Conservation (phyloP, 2,113 vertebrate species). For the Eidolon helvum region DNA sequence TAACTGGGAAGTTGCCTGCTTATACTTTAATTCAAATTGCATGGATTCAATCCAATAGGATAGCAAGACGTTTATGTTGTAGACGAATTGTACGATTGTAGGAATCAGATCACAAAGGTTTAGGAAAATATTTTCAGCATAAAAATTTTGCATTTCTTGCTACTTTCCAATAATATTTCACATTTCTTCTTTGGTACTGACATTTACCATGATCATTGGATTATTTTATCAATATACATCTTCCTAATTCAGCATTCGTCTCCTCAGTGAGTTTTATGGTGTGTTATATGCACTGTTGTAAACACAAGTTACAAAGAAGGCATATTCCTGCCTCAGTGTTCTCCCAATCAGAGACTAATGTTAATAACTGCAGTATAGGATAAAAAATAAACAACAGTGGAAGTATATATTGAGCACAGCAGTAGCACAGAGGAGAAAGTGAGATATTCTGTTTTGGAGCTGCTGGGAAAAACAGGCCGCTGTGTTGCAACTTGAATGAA, state of each 20-base stretch:
- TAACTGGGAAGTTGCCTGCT: not conserved
- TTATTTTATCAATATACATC: not conserved
- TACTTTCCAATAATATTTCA: not conserved
- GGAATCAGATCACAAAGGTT: not conserved
- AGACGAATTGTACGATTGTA: not conserved
- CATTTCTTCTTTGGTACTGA: not conserved
- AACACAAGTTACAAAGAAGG: not conserved
- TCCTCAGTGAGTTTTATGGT: not conserved
- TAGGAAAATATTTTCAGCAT: not conserved
- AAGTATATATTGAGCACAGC: rapidly evolving
- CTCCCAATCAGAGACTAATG: not conserved
- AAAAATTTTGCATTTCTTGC: not conserved
- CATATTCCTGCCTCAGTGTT: not conserved
- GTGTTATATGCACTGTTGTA: no score
- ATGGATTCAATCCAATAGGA: not conserved
- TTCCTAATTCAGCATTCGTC: not conserved
- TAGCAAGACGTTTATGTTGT: not conserved
- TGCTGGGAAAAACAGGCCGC: not conserved
- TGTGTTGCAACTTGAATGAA: not conserved
- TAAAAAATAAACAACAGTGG: not conserved
- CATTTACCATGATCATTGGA: not conserved
- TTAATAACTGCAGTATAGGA: not conserved
- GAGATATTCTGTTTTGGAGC: not conserved
- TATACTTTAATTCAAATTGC: slow-evolving; percentile 15
- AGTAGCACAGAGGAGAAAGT: not conserved